Evolutionary conservation across 1,140 invertebrate species (phyloP).

Genomic region (Euglossa dilemma): DNA sequence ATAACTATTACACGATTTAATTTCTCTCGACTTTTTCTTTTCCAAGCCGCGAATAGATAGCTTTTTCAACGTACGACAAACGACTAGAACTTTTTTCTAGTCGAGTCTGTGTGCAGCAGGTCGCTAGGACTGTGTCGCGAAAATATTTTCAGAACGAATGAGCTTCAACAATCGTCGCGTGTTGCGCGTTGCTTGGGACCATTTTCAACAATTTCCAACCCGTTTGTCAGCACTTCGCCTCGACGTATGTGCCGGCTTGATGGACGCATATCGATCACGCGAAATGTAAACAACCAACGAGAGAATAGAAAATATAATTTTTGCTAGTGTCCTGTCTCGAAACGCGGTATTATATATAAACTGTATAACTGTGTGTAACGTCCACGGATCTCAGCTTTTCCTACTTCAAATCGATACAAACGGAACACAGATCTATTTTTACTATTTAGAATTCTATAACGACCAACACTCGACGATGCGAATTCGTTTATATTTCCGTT

Average conservation of each 20-base stretch:
- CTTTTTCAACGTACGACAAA: constrained; percentile 22
- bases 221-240: constrained; percentile 57
- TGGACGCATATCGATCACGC: constrained; percentile 55
- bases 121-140: constrained; percentile 31
- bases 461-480: too few species aligned
- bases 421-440: too few species aligned
- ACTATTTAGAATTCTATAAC: too few species aligned
- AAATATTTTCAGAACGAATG: constrained; percentile 57
- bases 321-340: too few species aligned
- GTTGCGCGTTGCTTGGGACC: constrained; percentile 39
- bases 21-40: background rate
- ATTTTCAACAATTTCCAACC: constrained; percentile 58
- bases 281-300: constrained; percentile 58
- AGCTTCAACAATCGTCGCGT: constrained; percentile 34
- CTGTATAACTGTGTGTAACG: too few species aligned
- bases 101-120: too few species aligned
- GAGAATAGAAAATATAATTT: too few species aligned
- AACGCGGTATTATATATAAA: too few species aligned
- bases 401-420: too few species aligned
- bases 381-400: too few species aligned
- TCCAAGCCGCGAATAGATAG: background rate
- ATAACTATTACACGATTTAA: too few species aligned
- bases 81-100: background rate
- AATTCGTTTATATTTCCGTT: too few species aligned
- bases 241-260: constrained; percentile 39